Base-by-base conservation (phyloP, 2,888 invertebrate genomes). In the Tolmerus cingulatus region DNA sequence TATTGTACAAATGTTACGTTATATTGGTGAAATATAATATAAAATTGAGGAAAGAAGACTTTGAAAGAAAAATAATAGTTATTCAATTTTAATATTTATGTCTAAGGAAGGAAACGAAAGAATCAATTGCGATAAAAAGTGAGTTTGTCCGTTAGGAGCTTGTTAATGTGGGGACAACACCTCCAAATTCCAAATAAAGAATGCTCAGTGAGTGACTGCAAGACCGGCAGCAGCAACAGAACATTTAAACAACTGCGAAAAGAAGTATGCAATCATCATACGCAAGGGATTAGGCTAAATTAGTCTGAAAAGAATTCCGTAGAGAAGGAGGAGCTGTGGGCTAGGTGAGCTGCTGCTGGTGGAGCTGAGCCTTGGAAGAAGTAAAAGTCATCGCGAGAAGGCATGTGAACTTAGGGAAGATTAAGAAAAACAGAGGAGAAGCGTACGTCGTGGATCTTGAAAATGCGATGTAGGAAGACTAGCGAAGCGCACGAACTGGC, bases 211-310 rank as follows among this genome's bases (percentile, higher is more conserved):
- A 79, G 51, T 51, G 43, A 79, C 55, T 79, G 55, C 79, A 79
- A 79, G 55, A 27, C 51, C 79, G 51, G 51, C 79, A 79, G 79
- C 51, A 79, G 27, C 46, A 79, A 79, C 79, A 51, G 79, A 79
- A 51, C 51, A 79, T 27, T 79, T 79, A 79, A 27, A 79, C 46
- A 79, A 19, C 14, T 43, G 46, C 78, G 27, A 78, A 43, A 78
- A 78, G 23, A 9, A 51, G 27, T 27, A 66, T 9, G 66, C 23
- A 2, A 19, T 1, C 57, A 57, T 23, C 57, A 19, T 57, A 23
- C 43, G 27, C 27, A 51, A 19, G 46, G 51, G 78, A 12, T 19
- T 46, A 79, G 16, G 51, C 16, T 51, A 30, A 79, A 79, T 79
- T 79, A 51, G 51, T 30, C 27, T 51, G 16, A 51, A 79, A 79